Evolutionary conservation across 2,888 invertebrate genomes (phyloP), one percentile per base, ranked within the genome.

Genomic region (Calameuta pallipes): DNA sequence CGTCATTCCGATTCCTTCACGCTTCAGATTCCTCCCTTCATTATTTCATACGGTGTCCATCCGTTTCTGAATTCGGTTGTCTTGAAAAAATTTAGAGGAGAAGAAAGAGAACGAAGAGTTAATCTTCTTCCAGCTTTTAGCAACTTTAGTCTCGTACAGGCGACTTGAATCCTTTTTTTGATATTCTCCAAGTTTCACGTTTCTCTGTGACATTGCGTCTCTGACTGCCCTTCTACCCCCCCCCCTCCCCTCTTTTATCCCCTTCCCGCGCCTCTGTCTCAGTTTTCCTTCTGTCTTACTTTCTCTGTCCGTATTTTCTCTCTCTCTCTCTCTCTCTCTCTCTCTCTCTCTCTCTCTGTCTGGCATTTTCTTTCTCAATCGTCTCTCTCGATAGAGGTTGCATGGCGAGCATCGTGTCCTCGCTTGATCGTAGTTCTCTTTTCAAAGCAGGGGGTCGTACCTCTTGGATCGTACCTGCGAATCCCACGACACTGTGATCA

Each of bases 351-450:
- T 78, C 69, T 79, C 73, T 80, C 69, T 81, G 75, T 80, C n/a
- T 79, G 23, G 15, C 77, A 34, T 73, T 41, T 75, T 30, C 6
- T 74, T 56, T 76, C 37, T 79, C 77, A 56, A 37, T 75, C 80
- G 78, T 80, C 83, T 74, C 30, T 71, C 30, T 74, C 74, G 31
- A 81, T 80, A 15, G 80, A 79, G 82, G 81, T 41, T 85, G 87
- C 87, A 88, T 88, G 88, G 83, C 85, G 83, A 83, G 86, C 86
- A 86, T 87, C 83, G 84, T 87, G 85, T 83, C 80, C 83, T 82
- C 81, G 83, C 85, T 84, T 82, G 80, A 75, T 81, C 77, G 80
- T 83, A 84, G 83, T 11, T 70, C 75, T 41, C 15, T 41, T 41
- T 41, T 41, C 1, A 15, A 41, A 41, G 15, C 41, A 41, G 15